A percentile compares a stretch with the other conserved stretches of the same genome.
These are phyloP conservation scores for Holcopasites calliopsidis DNA, from an alignment of 1,140 invertebrate genomes.

Conservation along the genomic window DNA sequence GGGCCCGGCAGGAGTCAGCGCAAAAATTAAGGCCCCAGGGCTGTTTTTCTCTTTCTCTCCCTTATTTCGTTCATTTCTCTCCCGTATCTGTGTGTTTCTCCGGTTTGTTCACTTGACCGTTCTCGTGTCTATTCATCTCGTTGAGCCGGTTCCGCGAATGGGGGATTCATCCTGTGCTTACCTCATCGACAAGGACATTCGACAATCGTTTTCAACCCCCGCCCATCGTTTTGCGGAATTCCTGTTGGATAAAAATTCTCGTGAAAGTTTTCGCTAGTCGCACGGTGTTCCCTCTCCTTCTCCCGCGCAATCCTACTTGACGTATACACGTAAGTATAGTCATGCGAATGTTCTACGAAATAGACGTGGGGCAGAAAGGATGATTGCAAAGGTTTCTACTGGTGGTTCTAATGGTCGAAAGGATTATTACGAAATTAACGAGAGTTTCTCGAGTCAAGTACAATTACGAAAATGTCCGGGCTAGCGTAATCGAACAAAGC, in stretches of 20 bases:
- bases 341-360: constrained; percentile 2
- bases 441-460: neutral
- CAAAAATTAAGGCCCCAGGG: constrained; percentile 76
- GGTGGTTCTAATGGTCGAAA: constrained; percentile 2
- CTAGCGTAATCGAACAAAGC: constrained; percentile 9
- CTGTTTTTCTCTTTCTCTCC: constrained; percentile 59
- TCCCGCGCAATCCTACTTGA: neutral
- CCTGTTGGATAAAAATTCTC: constrained; percentile 39
- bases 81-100: constrained; percentile 21
- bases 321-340: neutral
- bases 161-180: constrained; percentile 55
- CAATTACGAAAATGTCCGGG: constrained; percentile 6
- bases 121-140: constrained; percentile 52
- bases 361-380: neutral
- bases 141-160: constrained; percentile 61
- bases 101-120: constrained; percentile 46
- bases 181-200: constrained; percentile 44
- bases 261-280: constrained; percentile 20
- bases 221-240: constrained; percentile 34
- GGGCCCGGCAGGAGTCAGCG: constrained; percentile 73
- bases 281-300: neutral
- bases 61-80: constrained; percentile 17
- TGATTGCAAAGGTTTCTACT: neutral
- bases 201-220: constrained; percentile 44
- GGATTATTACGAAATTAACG: constrained; percentile 14